Conservation (phyloP, 2,797 vertebrate species). For the Alfaro cultratus region DNA sequence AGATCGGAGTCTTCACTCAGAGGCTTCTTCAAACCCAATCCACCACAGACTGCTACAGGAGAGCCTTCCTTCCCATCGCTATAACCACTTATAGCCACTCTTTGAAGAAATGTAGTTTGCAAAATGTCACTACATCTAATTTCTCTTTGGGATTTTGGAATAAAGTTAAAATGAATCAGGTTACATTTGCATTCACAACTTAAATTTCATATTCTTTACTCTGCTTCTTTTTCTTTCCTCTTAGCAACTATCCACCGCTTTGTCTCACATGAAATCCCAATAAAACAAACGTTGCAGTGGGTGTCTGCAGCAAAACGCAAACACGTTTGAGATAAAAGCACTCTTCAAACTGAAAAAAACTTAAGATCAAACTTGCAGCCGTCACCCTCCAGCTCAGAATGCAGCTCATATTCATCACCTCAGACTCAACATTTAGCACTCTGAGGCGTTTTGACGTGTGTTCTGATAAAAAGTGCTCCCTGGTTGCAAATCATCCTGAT, state of each 20-base stretch:
- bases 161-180: not conserved
- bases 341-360: not conserved
- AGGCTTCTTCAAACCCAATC: not conserved
- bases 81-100: not conserved
- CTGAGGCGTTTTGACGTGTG: not conserved
- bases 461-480: constrained; percentile 1
- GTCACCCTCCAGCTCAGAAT: not conserved
- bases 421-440: not conserved
- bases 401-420: not conserved
- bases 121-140: not conserved
- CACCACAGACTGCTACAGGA: not conserved
- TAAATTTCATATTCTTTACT: not conserved
- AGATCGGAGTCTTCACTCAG: not conserved
- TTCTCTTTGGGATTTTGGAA: not conserved
- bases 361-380: not conserved
- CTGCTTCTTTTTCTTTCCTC: not conserved
- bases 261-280: not conserved
- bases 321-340: not conserved
- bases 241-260: not conserved
- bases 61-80: not conserved
- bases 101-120: not conserved
- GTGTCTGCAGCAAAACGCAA: not conserved
- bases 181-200: not conserved
- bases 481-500: not conserved
- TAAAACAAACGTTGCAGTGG: too few relatives aligned